Percentiles rank a stretch among this genome's conserved stretches.
These are phyloP conservation scores for Hypselothyrea guttata DNA, from an alignment of 2,888 invertebrate genomes.

Conservation along the genomic window DNA sequence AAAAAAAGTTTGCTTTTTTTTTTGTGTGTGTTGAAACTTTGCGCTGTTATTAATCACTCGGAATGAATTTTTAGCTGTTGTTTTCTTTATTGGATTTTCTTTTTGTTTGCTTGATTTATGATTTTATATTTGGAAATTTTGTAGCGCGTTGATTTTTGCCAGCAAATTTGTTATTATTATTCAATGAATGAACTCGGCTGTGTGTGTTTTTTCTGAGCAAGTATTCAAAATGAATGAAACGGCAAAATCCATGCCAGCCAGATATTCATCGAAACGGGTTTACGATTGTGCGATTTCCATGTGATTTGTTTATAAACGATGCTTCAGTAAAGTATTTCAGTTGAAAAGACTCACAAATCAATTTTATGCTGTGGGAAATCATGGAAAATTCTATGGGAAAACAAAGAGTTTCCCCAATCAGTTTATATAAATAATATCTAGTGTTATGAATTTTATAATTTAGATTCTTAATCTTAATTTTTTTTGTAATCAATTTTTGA, in stretches of 20 bases:
- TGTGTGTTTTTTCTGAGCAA: slow-evolving; percentile 34
- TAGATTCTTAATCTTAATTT: too few relatives aligned
- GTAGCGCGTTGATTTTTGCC: slow-evolving; percentile 36
- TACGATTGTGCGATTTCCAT: slow-evolving; percentile 6
- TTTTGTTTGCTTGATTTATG: slow-evolving; percentile 70
- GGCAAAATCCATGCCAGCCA: slow-evolving; percentile 30
- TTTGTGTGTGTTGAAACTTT: slow-evolving; percentile 46
- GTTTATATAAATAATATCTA: too few relatives aligned
- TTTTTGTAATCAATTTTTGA: too few relatives aligned
- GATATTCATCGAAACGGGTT: background rate
- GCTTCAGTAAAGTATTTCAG: too few relatives aligned
- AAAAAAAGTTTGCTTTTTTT: slow-evolving; percentile 36
- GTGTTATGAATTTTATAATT: too few relatives aligned
- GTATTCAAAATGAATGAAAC: slow-evolving; percentile 64
- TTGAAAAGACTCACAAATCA: too few relatives aligned
- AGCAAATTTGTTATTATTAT: slow-evolving; percentile 26
- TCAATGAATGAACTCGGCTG: slow-evolving; percentile 33
- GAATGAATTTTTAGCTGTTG: slow-evolving; percentile 50
- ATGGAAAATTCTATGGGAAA: too few relatives aligned
- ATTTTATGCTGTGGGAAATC: too few relatives aligned
- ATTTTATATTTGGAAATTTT: slow-evolving; percentile 16
- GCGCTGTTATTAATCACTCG: slow-evolving; percentile 66
- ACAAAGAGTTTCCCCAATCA: background rate
- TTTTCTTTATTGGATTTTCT: slow-evolving; percentile 50
- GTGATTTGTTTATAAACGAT: slow-evolving; percentile 18